Conservation (phyloP, 2,888 invertebrate species). For the Harmothoe impar region DNA sequence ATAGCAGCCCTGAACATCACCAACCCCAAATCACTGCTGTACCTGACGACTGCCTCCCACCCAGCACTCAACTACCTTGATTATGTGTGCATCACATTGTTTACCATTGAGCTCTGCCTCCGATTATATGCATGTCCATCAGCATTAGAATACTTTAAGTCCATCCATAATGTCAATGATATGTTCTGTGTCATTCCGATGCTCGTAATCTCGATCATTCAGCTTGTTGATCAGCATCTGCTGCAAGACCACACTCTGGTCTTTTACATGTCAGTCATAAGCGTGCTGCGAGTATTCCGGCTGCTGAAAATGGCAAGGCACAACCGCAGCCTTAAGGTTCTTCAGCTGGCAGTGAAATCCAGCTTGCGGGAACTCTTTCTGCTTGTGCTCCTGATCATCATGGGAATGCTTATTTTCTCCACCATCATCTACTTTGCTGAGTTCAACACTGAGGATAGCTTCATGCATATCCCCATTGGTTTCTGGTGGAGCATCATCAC, state of each 20-base stretch:
- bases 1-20: conserved; percentile 49
- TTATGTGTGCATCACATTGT: conserved; percentile 58
- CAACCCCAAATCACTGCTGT: conserved; percentile 61
- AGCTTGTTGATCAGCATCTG: neutral
- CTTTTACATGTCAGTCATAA: conserved; percentile 50
- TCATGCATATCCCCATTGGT: conserved; percentile 64
- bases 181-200: conserved; percentile 67
- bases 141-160: conserved; percentile 61
- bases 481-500: conserved; percentile 68
- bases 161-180: conserved; percentile 66
- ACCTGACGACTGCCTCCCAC: conserved; percentile 52
- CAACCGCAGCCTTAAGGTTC: conserved; percentile 64
- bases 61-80: conserved; percentile 63
- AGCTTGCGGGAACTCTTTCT: conserved; percentile 64
- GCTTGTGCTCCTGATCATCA: conserved; percentile 65
- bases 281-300: conserved; percentile 67
- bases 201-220: conserved; percentile 22
- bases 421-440: conserved; percentile 67
- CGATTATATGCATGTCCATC: conserved; percentile 66
- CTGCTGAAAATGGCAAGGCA: conserved; percentile 65
- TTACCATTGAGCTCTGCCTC: conserved; percentile 59
- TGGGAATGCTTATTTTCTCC: conserved; percentile 67
- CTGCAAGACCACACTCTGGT: neutral
- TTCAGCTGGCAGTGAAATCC: conserved; percentile 64
- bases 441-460: conserved; percentile 58